Evolutionary conservation across 2,113 vertebrate species (phyloP).

Genomic region (Anolis carolinensis): DNA sequence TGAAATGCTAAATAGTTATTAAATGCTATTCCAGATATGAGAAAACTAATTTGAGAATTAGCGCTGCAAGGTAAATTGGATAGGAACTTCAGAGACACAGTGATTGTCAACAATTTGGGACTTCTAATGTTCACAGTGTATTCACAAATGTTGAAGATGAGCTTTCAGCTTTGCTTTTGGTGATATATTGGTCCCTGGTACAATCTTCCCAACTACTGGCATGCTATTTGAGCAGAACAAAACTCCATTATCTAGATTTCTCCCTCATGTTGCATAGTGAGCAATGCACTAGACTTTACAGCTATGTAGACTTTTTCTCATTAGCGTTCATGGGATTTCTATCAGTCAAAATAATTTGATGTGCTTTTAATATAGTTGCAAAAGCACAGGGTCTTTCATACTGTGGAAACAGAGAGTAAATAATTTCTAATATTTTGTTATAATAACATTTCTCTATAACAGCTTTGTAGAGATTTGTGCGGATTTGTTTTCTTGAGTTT

Average conservation of each 20-base stretch:
- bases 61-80: neutral
- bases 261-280: neutral
- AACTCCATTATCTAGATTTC: neutral
- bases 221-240: neutral
- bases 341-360: conserved; percentile 17
- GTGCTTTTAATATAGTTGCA: neutral
- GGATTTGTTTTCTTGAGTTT: conserved; percentile 16
- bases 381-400: neutral
- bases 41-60: neutral
- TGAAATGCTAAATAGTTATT: neutral
- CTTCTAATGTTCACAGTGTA: neutral
- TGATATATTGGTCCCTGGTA: neutral
- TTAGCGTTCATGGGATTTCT: neutral
- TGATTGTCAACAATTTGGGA: too few species aligned
- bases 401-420: neutral
- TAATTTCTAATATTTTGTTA: conserved; percentile 9
- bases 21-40: neutral
- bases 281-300: neutral
- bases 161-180: neutral
- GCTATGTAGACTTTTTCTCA: neutral
- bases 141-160: neutral
- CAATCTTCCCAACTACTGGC: neutral
- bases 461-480: conserved; percentile 7
- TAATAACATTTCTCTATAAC: conserved; percentile 3
- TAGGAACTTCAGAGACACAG: neutral